These are phyloP conservation scores for Upupa epops DNA, from an alignment of 2,113 vertebrate genomes.

Conservation along the genomic window DNA sequence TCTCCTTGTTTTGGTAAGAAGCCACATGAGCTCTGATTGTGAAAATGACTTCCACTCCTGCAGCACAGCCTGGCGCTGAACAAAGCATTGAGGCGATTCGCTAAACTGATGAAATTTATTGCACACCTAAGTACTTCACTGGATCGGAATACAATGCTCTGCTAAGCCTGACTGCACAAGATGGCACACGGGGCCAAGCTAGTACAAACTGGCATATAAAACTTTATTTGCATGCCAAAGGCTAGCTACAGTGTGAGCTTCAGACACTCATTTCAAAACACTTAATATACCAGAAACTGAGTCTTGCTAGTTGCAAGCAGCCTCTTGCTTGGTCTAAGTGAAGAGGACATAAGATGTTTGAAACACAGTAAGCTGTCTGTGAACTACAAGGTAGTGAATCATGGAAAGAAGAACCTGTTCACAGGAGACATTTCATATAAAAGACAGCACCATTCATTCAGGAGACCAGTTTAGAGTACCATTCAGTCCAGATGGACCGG, in stretches of 20 bases:
- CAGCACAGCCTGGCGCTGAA: rapidly evolving
- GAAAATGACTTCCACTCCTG: background rate
- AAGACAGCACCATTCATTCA: background rate
- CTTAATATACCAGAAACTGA: background rate
- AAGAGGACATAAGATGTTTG: background rate
- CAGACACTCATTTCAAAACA: background rate
- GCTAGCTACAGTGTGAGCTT: background rate
- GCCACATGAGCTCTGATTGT: background rate
- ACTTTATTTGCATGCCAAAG: background rate
- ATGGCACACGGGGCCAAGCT: background rate
- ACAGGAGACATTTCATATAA: background rate
- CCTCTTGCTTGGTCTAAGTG: background rate
- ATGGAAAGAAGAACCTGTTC: rapidly evolving
- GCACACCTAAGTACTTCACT: background rate
- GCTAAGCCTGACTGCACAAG: background rate
- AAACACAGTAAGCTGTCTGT: background rate
- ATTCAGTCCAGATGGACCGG: background rate
- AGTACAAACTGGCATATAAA: background rate
- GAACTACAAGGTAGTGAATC: background rate
- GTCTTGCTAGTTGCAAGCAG: background rate
- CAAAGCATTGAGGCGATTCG: background rate
- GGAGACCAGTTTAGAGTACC: background rate
- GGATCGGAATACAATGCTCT: background rate
- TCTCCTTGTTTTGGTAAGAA: background rate
- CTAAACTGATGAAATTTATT: background rate